phyloP scores from a whole-genome alignment of 2,113 vertebrate genomes.

The Xenopus borealis region DNA sequence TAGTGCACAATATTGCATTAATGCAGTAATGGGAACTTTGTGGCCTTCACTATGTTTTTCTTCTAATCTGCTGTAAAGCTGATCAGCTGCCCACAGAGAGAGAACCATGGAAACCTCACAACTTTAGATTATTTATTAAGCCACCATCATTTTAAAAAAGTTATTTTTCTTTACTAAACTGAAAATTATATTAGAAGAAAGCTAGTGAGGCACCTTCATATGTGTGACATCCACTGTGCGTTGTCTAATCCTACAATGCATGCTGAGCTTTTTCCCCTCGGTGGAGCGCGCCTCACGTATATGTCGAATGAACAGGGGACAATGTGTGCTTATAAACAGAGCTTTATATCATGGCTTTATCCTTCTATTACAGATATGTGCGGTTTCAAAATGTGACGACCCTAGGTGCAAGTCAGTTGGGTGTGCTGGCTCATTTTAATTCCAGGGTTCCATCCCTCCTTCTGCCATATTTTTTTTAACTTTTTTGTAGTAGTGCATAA shows the following conservation, averaged over 20 bases:
- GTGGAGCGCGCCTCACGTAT: not conserved
- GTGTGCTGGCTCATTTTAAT: too few species aligned
- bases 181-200: constrained; percentile 1
- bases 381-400: too few species aligned
- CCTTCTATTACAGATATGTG: too few species aligned
- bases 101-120: constrained; percentile 42
- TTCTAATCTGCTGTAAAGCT: constrained; percentile 38
- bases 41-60: constrained; percentile 28
- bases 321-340: too few species aligned
- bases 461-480: too few species aligned
- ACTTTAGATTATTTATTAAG: constrained; percentile 35
- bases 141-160: constrained; percentile 26
- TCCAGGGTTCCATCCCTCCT: too few species aligned
- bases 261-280: not conserved
- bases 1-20: not conserved
- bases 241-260: not conserved
- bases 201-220: constrained; percentile 4
- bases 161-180: constrained; percentile 1
- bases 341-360: too few species aligned
- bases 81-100: constrained; percentile 35
- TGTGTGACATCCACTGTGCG: not conserved
- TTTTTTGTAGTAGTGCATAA: too few species aligned
- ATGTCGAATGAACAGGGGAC: too few species aligned
- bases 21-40: constrained; percentile 15
- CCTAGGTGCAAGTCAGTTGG: too few species aligned